Evolutionary conservation across 2,113 vertebrate species (phyloP), one percentile per base, ranked within the genome.

Genomic region (Oostethus manadensis): DNA sequence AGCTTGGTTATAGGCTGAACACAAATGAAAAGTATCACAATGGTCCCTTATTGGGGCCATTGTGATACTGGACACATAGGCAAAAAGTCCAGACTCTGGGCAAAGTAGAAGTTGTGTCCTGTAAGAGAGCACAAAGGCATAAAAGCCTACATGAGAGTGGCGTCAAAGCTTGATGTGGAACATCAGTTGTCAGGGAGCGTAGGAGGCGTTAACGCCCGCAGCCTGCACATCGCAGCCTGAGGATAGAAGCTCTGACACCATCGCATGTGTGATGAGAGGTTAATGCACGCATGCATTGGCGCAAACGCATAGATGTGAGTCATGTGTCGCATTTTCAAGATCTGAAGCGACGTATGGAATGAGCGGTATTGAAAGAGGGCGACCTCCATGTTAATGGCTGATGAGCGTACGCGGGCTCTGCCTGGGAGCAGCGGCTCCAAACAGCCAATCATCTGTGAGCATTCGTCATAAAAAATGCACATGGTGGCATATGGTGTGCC

Each of bases 401-500:
- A 8, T 15, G 33, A 40, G 6, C 4, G 29, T 6, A 38, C 26
- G 26, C 10, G 51, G 8, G 51, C 16, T 4, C 16, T n/a, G 47
- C 20, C 15, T 17, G 50, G 15, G 4, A 23, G 49, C 49, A 23
- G 15, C 15, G 0, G 49, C 15, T 15, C 62, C 57, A 64, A 77
- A 72, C 66, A 20, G 22, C 57, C 58, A 53, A 65, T 55, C 40
- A 49, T 21, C 59, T 51, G 74, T 43, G 10, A 61, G 62, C 44
- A 46, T 49, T 43, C 58, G 35, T 76, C 64, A 85, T 84, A 60
- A 82, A 85, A 82, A 58, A 85, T 85, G 67, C 68, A 86, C 65
- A 33, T 61, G 16, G 60, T 9, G 61, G 71, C 80, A 84, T 78
- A 79, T 75, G 79, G 76, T 72, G 79, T 76, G 73, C 69, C 75